These are phyloP conservation scores for Procambarus virginalis DNA, from an alignment of 1,140 invertebrate species.

Conservation along the genomic window DNA sequence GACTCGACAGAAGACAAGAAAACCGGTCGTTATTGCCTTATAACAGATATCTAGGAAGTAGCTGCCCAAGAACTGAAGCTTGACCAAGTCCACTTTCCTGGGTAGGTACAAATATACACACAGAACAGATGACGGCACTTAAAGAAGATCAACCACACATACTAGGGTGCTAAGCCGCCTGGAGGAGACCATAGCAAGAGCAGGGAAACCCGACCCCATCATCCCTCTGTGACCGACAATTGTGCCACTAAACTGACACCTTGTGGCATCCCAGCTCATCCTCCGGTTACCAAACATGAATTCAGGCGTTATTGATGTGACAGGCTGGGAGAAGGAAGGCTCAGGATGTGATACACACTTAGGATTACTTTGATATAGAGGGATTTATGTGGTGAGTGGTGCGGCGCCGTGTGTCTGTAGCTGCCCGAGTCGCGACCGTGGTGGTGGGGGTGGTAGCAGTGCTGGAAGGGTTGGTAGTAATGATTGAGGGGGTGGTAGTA, in stretches of 20 bases:
- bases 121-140: slow-evolving; percentile 13
- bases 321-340: slow-evolving; percentile 14
- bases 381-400: slow-evolving; percentile 25
- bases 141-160: slow-evolving; percentile 24
- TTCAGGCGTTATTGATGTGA: slow-evolving; percentile 29
- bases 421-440: neutral
- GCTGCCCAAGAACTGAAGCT: no score
- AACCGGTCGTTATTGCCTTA: no score
- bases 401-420: neutral
- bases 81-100: no score
- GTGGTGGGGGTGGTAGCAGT: no score
- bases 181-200: neutral
- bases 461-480: no score
- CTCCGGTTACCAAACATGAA: slow-evolving; percentile 35
- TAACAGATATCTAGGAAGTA: no score
- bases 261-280: slow-evolving; percentile 36
- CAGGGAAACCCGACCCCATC: slow-evolving; percentile 6
- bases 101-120: neutral
- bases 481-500: no score
- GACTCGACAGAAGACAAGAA: no score
- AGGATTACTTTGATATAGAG: slow-evolving; percentile 34
- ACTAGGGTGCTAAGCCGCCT: slow-evolving; percentile 10
- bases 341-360: slow-evolving; percentile 25
- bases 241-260: slow-evolving; percentile 37
- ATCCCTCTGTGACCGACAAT: slow-evolving; percentile 14